A percentile compares a stretch with the other conserved stretches of the same genome.
Conservation (phyloP, 2,113 vertebrate genomes). For the Xyrauchen texanus region DNA sequence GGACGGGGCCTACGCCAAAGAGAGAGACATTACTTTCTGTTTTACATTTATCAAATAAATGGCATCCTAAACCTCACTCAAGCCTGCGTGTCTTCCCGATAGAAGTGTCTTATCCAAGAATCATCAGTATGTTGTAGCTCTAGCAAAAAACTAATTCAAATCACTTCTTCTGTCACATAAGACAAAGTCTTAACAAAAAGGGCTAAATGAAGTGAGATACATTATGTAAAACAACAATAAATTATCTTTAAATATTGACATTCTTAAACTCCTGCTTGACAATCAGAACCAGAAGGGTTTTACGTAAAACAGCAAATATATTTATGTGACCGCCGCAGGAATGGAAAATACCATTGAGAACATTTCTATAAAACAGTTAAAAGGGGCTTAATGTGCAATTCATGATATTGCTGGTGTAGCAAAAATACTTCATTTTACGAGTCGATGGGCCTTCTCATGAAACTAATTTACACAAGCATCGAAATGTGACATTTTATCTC, state of each 20-base stretch:
- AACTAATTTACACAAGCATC: constrained; percentile 8
- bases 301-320: constrained; percentile 8
- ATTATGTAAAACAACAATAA: not conserved
- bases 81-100: too few relatives aligned
- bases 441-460: not conserved
- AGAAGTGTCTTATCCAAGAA: too few relatives aligned
- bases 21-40: too few relatives aligned
- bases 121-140: too few relatives aligned
- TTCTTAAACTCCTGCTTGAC: not conserved
- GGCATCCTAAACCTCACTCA: too few relatives aligned
- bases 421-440: constrained; percentile 2
- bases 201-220: too few relatives aligned
- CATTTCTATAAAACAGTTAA: not conserved
- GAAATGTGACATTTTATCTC: constrained; percentile 1
- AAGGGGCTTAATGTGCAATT: not conserved
- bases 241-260: not conserved
- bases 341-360: not conserved
- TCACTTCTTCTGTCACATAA: too few relatives aligned
- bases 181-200: too few relatives aligned
- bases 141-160: too few relatives aligned
- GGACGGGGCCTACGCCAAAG: too few relatives aligned
- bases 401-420: not conserved
- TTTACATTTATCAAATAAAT: too few relatives aligned
- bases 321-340: not conserved
- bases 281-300: not conserved